Base-by-base conservation (phyloP, 1,140 invertebrate genomes). In the Zaprionus davidi region DNA sequence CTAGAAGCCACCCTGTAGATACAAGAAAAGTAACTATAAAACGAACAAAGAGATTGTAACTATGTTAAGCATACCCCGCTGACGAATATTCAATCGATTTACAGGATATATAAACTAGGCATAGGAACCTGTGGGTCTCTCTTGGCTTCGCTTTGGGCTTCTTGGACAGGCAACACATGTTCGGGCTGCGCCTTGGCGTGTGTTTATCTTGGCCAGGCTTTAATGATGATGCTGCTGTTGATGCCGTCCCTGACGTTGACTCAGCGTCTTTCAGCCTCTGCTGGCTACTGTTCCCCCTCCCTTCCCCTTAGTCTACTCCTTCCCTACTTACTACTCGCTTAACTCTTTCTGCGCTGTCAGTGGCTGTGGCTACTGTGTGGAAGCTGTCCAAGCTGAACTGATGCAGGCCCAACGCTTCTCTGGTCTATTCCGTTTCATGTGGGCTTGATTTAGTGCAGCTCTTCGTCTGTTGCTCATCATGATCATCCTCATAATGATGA, bases 371-470 rank as follows among this genome's bases (percentile, higher is more conserved):
- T 88, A 90, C 85, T 88, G 85, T 88, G 62, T 69, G 73, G 70
- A 66, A 87, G 82, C 83, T 87, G 83, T 87, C 83, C 58, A 80
- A 68, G 31, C 31, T 11, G 31, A 76, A 71, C 76, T 65, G 66
- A 83, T 86, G 82, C 79, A 79, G 82, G 74, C 76, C 76, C 65
- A 38, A 51, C 55, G 68, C 57, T 49, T 28, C 53, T 56, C 22
- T 24, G 7, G 38, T 28, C 55, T 28, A 44, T 57, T 58, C 49
- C 71, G 67, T 62, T 72, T 53, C 68, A 87, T 88, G 84, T 88
- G 85, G 84, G 84, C 84, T 90, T 88, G 84, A 88, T 88, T 88
- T 88, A 88, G 81, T 84, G 75, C 70, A 44, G 55, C 78, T 58
- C 67, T 53, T 13, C 5, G 67, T n/a, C 46, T 62, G 56, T 15